A percentile compares a stretch with the other conserved stretches of the same genome.
phyloP scores from a whole-genome alignment of 2,888 invertebrate genomes.

The Agrotis ipsilon region DNA sequence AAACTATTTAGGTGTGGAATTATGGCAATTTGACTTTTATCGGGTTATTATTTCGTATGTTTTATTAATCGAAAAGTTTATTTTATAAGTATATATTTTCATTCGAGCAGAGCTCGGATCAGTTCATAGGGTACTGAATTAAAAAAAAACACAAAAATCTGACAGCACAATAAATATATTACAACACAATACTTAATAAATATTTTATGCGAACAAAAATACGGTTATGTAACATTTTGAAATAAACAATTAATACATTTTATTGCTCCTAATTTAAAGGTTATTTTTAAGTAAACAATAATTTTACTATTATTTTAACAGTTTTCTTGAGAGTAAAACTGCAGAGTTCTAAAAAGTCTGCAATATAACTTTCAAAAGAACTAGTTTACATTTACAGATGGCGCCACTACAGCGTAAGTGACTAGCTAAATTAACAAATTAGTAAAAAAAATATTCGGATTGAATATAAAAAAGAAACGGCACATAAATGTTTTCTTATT shows the following conservation, averaged over 20 bases:
- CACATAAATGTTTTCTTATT: background rate
- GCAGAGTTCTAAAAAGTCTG: conserved; percentile 1
- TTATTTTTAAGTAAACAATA: background rate
- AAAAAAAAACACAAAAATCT: conserved; percentile 2
- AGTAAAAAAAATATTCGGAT: background rate
- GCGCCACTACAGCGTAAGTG: background rate
- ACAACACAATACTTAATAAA: conserved; percentile 1
- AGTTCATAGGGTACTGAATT: too few relatives aligned
- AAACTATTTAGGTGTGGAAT: too few relatives aligned
- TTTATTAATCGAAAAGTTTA: too few relatives aligned
- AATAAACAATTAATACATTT: background rate
- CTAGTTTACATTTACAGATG: background rate
- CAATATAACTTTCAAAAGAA: background rate
- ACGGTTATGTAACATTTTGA: background rate
- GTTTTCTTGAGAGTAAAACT: background rate
- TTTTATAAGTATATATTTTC: too few relatives aligned
- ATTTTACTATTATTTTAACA: background rate
- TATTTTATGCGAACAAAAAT: conserved; percentile 2
- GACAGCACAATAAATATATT: conserved; percentile 9
- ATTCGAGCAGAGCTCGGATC: too few relatives aligned
- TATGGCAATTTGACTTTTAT: too few relatives aligned
- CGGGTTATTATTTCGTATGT: too few relatives aligned
- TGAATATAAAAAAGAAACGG: too few relatives aligned
- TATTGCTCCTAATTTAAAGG: background rate
- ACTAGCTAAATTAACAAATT: background rate